Conservation (phyloP, 2,888 invertebrate genomes). For the Cryptosula pallasiana region DNA sequence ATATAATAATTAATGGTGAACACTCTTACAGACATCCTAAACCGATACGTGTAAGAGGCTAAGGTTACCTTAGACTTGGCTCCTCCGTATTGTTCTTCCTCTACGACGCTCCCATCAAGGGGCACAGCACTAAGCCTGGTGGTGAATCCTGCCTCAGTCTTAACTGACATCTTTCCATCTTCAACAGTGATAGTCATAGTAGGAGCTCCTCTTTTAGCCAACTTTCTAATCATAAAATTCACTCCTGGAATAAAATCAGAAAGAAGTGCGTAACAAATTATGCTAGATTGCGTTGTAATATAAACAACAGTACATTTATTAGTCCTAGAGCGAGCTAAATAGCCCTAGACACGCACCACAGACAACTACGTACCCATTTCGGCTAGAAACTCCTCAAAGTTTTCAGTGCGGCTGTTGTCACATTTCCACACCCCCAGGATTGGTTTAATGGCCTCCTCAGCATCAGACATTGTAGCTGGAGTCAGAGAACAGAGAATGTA, state of each 20-base stretch:
- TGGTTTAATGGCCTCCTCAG: background rate
- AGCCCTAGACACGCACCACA: too few species aligned
- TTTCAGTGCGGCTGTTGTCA: constrained; percentile 12
- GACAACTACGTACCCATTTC: constrained; percentile 21
- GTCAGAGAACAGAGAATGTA: too few species aligned
- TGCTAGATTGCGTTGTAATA: too few species aligned
- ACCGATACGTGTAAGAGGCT: background rate
- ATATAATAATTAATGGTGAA: too few species aligned
- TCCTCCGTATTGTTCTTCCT: background rate
- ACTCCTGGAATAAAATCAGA: too few species aligned
- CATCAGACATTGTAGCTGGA: background rate
- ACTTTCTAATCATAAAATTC: background rate
- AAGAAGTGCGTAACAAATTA: too few species aligned
- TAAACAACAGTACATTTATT: too few species aligned
- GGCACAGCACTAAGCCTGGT: background rate
- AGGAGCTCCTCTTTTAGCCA: background rate
- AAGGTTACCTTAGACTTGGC: background rate
- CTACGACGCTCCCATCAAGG: background rate
- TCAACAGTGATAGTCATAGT: background rate
- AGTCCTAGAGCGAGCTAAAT: too few species aligned
- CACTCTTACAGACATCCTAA: too few species aligned
- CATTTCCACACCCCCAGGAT: background rate
- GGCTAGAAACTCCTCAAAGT: constrained; percentile 20
- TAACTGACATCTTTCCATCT: background rate
- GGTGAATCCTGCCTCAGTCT: constrained; percentile 1